Percentiles rank a stretch among this genome's conserved stretches.
phyloP scores from a whole-genome alignment of 2,888 invertebrate species.

The Pandemis heparana region DNA sequence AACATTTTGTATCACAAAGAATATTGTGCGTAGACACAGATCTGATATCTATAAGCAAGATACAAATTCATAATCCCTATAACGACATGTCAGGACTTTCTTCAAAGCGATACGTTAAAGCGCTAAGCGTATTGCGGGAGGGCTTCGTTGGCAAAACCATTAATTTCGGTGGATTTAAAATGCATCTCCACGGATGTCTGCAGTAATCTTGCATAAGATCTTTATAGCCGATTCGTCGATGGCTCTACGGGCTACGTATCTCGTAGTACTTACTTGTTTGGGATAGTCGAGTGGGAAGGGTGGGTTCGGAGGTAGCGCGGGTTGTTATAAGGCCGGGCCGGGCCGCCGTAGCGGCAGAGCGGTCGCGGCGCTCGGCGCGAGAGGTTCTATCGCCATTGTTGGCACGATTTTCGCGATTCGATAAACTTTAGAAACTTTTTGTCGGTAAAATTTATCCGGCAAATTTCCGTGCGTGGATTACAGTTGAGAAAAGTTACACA shows the following conservation, averaged over 20 bases:
- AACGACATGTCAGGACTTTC: conserved; percentile 23
- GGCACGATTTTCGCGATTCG: conserved; percentile 56
- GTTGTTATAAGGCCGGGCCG: conserved; percentile 70
- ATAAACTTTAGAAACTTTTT: conserved; percentile 38
- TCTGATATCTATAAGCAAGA: conserved; percentile 3
- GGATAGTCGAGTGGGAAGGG: conserved; percentile 43
- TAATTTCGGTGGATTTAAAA: conserved; percentile 40
- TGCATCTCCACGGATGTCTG: conserved; percentile 42
- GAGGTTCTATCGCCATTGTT: conserved; percentile 52
- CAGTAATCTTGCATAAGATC: conserved; percentile 49
- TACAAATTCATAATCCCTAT: conserved; percentile 30
- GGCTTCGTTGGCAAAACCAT: conserved; percentile 36
- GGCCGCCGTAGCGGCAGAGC: conserved; percentile 66
- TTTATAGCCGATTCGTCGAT: conserved; percentile 48
- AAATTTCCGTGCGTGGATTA: conserved; percentile 38
- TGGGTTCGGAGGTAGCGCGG: conserved; percentile 48
- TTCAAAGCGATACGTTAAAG: conserved; percentile 29
- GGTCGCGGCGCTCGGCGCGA: conserved; percentile 63
- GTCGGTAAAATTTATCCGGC: conserved; percentile 21
- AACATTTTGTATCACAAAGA: conserved; percentile 13
- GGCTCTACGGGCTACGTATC: conserved; percentile 43
- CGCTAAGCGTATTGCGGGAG: conserved; percentile 23
- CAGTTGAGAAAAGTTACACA: conserved; percentile 34
- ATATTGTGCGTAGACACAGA: neutral
- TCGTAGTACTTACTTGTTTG: conserved; percentile 46